phyloP scores from a whole-genome alignment of 2,888 invertebrate genomes.

The Dasypogon diadema region DNA sequence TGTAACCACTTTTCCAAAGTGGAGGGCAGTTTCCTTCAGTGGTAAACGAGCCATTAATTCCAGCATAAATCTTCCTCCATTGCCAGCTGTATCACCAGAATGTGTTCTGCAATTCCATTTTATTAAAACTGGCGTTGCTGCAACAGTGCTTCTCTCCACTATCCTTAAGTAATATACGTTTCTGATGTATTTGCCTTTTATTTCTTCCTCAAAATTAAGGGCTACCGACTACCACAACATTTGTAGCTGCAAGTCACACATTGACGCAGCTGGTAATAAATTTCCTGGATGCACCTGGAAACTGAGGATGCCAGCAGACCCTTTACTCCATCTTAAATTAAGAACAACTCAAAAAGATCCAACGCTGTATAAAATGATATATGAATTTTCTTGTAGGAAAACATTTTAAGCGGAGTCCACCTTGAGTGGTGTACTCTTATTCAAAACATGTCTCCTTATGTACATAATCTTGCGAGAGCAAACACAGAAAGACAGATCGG shows the following conservation, averaged over 20 bases:
- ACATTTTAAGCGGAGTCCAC: slow-evolving; percentile 12
- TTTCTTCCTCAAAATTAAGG: slow-evolving; percentile 16
- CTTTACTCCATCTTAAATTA: background rate
- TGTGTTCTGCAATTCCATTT: slow-evolving; percentile 2
- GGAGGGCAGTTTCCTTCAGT: too few relatives aligned
- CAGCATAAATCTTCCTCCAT: too few relatives aligned
- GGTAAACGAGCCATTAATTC: too few relatives aligned
- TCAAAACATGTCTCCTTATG: slow-evolving; percentile 3
- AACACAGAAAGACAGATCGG: background rate
- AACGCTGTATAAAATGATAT: background rate
- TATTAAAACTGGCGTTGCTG: slow-evolving; percentile 25
- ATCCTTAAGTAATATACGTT: slow-evolving; percentile 18
- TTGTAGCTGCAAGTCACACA: slow-evolving; percentile 3
- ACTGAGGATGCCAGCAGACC: background rate
- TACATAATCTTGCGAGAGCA: background rate
- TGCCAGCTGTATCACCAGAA: background rate
- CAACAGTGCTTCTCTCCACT: background rate
- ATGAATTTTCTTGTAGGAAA: slow-evolving; percentile 1
- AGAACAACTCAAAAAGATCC: too few relatives aligned
- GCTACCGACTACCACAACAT: background rate
- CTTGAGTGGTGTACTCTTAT: background rate
- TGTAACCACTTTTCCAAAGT: too few relatives aligned
- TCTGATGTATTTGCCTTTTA: slow-evolving; percentile 24
- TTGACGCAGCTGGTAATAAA: slow-evolving; percentile 26
- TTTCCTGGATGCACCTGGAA: slow-evolving; percentile 26